These are phyloP conservation scores for Apamea crenata DNA, from an alignment of 2,888 invertebrate genomes.

Conservation along the genomic window DNA sequence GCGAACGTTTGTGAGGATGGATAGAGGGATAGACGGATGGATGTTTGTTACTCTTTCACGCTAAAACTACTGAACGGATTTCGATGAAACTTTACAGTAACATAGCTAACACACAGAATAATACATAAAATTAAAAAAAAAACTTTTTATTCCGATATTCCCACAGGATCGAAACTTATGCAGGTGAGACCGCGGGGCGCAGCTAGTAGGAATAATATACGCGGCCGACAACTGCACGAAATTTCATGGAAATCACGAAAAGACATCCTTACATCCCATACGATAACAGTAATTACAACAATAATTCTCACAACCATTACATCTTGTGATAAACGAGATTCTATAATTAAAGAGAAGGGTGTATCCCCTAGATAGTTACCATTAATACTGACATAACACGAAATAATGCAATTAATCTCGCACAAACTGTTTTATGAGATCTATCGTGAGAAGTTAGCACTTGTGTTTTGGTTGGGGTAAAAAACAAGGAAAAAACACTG, in stretches of 20 bases:
- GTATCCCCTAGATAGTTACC: conserved; percentile 79
- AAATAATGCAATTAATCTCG: conserved; percentile 88
- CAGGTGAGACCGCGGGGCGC: neutral
- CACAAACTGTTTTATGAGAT: conserved; percentile 83
- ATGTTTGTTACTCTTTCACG: neutral
- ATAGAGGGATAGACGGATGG: neutral
- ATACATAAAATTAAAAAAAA: neutral
- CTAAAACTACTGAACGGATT: neutral
- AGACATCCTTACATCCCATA: conserved; percentile 37
- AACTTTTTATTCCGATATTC: neutral
- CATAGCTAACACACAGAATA: neutral
- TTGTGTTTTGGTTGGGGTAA: conserved; percentile 79
- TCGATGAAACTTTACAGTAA: neutral
- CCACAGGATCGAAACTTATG: neutral
- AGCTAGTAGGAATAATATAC: neutral
- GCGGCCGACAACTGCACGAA: neutral
- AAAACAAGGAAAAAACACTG: conserved; percentile 77
- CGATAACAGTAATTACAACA: conserved; percentile 78
- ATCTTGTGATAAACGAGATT: conserved; percentile 85
- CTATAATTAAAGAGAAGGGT: conserved; percentile 87
- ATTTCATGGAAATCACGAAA: conserved; percentile 8
- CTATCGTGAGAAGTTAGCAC: conserved; percentile 86
- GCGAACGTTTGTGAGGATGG: neutral
- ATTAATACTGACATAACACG: conserved; percentile 88
- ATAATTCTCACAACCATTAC: conserved; percentile 82